Evolutionary conservation across 2,888 invertebrate genomes (phyloP), one percentile per base, ranked within the genome.

Genomic region (Helleia helle): DNA sequence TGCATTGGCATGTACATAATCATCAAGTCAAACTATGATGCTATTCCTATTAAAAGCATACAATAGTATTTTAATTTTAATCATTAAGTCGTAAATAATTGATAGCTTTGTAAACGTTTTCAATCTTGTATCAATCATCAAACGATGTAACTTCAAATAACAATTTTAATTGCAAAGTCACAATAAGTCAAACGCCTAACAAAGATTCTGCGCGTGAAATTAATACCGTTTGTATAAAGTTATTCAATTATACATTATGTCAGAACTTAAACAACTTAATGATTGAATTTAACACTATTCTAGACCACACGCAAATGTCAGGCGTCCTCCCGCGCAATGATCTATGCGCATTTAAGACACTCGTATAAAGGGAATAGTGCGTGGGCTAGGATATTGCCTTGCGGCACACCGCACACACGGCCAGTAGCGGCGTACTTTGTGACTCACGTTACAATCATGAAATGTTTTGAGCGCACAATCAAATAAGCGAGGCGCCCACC

Each of bases 301-400:
- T 41, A 49, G 60, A 59, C 60, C 59, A 60, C 59, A 59, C 58
- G 47, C 54, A 50, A 49, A 43, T 43, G 42, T 46, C 43, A 44
- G 38, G 43, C 44, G 54, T 56, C 60, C 60, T 53, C 60, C 60
- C 56, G 46, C 56, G 52, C 58, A 52, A 36, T 54, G 53, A 51
- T 55, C 54, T 56, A 57, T 52, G 41, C 36, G 43, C 41, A 24
- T 25, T 44, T 45, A 43, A 41, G 39, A 36, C 37, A 27, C 38
- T 44, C 43, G 50, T 49, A 44, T 48, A 47, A 37, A 44, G 41
- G 43, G 27, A 50, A 50, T 24, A 47, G 38, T 38, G 56, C 56
- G 59, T 60, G 59, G 59, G 59, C 53, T 28, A 49, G 41, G 41
- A 41, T 26, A 40, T 49, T 49, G 52, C 55, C 60, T 54, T 51